These are phyloP conservation scores for Odontocerum albicorne DNA, from an alignment of 2,888 invertebrate genomes.

Conservation along the genomic window DNA sequence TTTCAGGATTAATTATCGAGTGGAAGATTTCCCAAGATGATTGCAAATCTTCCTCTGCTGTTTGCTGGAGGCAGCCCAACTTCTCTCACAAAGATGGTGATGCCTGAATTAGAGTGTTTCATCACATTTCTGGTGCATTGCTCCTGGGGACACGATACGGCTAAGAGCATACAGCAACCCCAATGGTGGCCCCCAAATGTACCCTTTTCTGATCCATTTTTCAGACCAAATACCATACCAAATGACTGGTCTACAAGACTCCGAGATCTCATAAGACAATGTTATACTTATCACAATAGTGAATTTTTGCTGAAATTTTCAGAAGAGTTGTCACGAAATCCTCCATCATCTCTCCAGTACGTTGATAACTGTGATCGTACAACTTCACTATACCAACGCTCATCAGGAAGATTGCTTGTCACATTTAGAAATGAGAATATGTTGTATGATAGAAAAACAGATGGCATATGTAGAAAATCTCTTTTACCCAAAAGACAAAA, in stretches of 20 bases:
- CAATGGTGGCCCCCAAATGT: slow-evolving; percentile 73
- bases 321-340: slow-evolving; percentile 66
- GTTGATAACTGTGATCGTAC: slow-evolving; percentile 74
- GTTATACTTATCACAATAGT: slow-evolving; percentile 73
- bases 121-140: slow-evolving; percentile 77
- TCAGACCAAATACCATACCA: slow-evolving; percentile 52
- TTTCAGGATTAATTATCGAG: neutral
- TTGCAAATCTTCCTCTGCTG: slow-evolving; percentile 72
- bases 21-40: slow-evolving; percentile 57
- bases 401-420: slow-evolving; percentile 66
- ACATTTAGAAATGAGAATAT: slow-evolving; percentile 77
- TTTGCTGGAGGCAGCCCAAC: slow-evolving; percentile 73
- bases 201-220: slow-evolving; percentile 65
- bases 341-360: slow-evolving; percentile 64
- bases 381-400: slow-evolving; percentile 68
- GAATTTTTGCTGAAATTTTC: slow-evolving; percentile 71
- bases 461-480: slow-evolving; percentile 44
- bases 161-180: slow-evolving; percentile 60
- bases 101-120: slow-evolving; percentile 67
- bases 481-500: slow-evolving; percentile 48
- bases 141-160: slow-evolving; percentile 67
- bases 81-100: slow-evolving; percentile 63
- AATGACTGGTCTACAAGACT: slow-evolving; percentile 63
- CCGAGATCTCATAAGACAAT: slow-evolving; percentile 66
- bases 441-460: slow-evolving; percentile 49